Percentiles rank a stretch among this genome's conserved stretches.
Conservation (phyloP, 2,888 invertebrate species). For the Agrochola macilenta region DNA sequence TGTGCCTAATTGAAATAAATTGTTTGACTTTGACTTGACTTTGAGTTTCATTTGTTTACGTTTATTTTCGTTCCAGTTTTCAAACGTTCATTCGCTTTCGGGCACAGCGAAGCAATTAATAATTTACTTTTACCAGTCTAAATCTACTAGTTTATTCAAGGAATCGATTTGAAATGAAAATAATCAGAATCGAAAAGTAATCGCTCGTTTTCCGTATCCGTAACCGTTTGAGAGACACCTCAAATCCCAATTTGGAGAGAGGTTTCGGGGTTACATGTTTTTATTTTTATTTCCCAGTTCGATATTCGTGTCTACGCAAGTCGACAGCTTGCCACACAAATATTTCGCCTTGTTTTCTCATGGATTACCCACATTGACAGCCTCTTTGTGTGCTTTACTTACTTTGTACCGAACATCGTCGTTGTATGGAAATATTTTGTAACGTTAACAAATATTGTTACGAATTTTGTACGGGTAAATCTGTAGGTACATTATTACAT, state of each 20-base stretch:
- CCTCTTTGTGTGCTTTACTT: constrained; percentile 71
- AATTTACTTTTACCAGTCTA: constrained; percentile 3
- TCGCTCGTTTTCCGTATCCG: constrained; percentile 23
- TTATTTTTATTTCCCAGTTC: constrained; percentile 46
- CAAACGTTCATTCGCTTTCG: constrained; percentile 27
- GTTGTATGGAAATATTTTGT: constrained; percentile 58
- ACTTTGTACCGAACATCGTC: constrained; percentile 53
- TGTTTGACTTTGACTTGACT: too few relatives aligned
- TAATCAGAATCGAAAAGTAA: constrained; percentile 37
- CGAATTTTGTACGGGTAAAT: constrained; percentile 49
- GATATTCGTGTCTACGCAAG: constrained; percentile 58
- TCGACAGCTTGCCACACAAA: constrained; percentile 69
- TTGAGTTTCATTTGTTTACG: neutral
- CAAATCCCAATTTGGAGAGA: constrained; percentile 33
- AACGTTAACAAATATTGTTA: constrained; percentile 50
- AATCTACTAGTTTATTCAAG: constrained; percentile 7
- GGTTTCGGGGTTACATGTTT: constrained; percentile 30
- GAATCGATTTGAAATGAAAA: constrained; percentile 20
- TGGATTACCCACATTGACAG: constrained; percentile 73
- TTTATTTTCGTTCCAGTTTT: constrained; percentile 16
- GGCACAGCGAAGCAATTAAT: constrained; percentile 22
- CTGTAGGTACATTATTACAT: constrained; percentile 46
- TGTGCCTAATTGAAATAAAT: too few relatives aligned
- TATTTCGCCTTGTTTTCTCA: constrained; percentile 70
- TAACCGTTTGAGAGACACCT: constrained; percentile 29